Base-by-base conservation (phyloP, 2,113 vertebrate genomes). In the Zosterops borbonicus region DNA sequence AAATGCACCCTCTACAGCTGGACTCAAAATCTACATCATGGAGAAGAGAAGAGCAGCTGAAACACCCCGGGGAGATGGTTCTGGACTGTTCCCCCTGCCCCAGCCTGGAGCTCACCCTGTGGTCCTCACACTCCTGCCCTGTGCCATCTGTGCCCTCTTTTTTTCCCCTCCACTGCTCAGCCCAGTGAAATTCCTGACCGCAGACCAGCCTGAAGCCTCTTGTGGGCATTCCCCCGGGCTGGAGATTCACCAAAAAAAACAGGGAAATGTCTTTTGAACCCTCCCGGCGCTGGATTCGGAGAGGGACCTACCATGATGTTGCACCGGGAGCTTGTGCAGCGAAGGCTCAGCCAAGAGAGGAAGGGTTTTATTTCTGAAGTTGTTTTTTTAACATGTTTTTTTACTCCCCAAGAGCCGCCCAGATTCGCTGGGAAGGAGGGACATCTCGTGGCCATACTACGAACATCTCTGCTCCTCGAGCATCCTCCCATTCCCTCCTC, bases 361-460 rank as follows among this genome's bases (percentile, higher is more conserved):
- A 50, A 11, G 6, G 28, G 1, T 4, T 59, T 49, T 29, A 15
- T 39, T 75, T 78, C 13, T 3, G 16, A 15, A 12, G 2, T 37
- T 9, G 19, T 9, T 46, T 46, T 46, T 44, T 23, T 24, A 2
- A 23, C 11, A 11, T 35, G 14, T 9, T 53, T 53, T 53, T 68
- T 53, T 6, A 9, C 21, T 29, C 5, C 60, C 27, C 14, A 2
- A 33, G 33, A 60, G 33, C 25, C 11, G 9, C 2, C 12, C 18
- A 8, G 50, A 82, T 92, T 77, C 12, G 50, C 21, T 9, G 83
- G 90, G 83, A 74, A 80, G 83, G 63, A 74, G 67, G 71, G 96
- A 96, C 96, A 96, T 63, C 94, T 97, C 64, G 94, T 70, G 96
- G 96, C 59, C 63, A 23, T 15, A 59, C 3, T 64, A 55, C 1